phyloP scores from a whole-genome alignment of 2,888 invertebrate species.

The Euproctis similis region DNA sequence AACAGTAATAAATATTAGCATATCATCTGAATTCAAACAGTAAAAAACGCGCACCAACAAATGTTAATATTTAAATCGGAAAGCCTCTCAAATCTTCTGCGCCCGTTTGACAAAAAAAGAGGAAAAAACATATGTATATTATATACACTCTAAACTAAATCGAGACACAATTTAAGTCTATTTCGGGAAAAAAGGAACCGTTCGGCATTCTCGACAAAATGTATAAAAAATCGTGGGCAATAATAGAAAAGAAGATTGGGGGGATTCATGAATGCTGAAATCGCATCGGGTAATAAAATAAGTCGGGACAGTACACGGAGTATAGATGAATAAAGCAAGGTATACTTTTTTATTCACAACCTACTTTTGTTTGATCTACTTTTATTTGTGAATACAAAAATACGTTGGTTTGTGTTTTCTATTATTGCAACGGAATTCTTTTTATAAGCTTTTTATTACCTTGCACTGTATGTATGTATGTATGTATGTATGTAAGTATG shows the following conservation, averaged over 20 bases:
- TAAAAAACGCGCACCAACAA: no score
- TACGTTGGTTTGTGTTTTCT: no score
- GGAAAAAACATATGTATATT: no score
- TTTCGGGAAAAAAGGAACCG: slow-evolving; percentile 14
- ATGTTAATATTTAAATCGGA: slow-evolving; percentile 13
- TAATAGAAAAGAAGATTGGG: slow-evolving; percentile 39
- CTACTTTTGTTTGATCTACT: slow-evolving; percentile 8
- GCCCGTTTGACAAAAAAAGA: no score
- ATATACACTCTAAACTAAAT: no score
- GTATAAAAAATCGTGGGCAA: slow-evolving; percentile 25
- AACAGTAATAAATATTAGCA: not conserved
- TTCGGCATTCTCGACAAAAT: slow-evolving; percentile 11
- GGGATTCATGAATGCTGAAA: slow-evolving; percentile 43
- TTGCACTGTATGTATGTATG: no score
- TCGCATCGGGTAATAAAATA: slow-evolving; percentile 29
- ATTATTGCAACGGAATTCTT: no score
- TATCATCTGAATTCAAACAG: slow-evolving; percentile 2
- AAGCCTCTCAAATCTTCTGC: no score
- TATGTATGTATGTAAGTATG: no score
- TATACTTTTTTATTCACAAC: slow-evolving; percentile 10
- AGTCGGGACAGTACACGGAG: slow-evolving; percentile 15
- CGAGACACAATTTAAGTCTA: slow-evolving; percentile 6
- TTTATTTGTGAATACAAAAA: no score
- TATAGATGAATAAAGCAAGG: slow-evolving; percentile 22
- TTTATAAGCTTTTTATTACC: no score